A percentile compares a stretch with the other conserved stretches of the same genome.
phyloP scores from a whole-genome alignment of 2,888 invertebrate genomes.

The Athalia rosae region DNA sequence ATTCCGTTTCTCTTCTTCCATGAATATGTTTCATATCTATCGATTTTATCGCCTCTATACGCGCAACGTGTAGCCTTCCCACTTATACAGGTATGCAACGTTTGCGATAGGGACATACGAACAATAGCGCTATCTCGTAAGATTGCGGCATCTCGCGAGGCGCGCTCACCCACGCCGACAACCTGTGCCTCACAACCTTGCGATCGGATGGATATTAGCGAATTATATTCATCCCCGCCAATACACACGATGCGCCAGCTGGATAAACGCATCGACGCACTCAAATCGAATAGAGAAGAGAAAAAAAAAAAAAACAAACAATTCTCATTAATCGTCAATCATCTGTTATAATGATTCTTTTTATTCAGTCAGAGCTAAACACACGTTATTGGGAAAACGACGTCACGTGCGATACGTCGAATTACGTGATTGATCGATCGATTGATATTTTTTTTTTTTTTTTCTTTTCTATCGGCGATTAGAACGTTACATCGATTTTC shows the following conservation, averaged over 20 bases:
- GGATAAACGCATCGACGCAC: too few species aligned
- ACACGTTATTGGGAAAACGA: background rate
- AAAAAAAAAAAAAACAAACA: too few species aligned
- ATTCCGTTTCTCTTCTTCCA: conserved; percentile 7
- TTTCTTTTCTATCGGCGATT: background rate
- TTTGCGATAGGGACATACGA: conserved; percentile 12
- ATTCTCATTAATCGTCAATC: too few species aligned
- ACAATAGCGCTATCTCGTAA: conserved; percentile 46
- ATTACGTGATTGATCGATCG: too few species aligned
- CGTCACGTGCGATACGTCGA: background rate
- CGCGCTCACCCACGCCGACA: conserved; percentile 52
- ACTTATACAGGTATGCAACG: background rate
- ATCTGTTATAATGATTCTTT: too few species aligned
- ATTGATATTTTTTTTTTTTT: too few species aligned
- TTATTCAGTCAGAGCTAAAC: too few species aligned
- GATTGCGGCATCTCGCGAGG: conserved; percentile 55
- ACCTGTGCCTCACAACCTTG: conserved; percentile 44
- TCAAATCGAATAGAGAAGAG: too few species aligned
- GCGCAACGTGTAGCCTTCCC: conserved; percentile 15
- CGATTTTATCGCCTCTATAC: conserved; percentile 24
- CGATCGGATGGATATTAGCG: conserved; percentile 42
- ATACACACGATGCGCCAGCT: too few species aligned
- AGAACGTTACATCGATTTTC: background rate
- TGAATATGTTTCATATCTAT: background rate
- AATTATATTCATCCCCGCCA: conserved; percentile 15